Evolutionary conservation across 2,888 invertebrate species (phyloP).

Genomic region (Bimastos eiseni): DNA sequence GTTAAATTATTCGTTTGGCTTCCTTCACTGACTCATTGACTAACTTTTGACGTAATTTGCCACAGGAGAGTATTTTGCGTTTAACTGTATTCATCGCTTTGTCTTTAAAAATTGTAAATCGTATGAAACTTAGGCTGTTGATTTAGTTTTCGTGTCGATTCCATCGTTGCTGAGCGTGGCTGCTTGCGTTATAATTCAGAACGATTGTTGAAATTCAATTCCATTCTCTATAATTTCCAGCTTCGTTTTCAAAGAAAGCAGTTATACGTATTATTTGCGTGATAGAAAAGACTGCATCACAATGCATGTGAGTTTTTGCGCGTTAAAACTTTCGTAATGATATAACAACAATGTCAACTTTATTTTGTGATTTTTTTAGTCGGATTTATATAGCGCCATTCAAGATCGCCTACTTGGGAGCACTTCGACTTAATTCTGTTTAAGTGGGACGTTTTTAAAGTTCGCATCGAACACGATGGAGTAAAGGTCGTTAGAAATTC

Average conservation of each 20-base stretch:
- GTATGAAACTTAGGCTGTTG: not conserved
- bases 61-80: not conserved
- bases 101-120: not conserved
- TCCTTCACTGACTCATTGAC: not conserved
- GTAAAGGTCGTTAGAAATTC: too few relatives aligned
- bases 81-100: not conserved
- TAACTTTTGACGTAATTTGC: not conserved
- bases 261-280: not conserved
- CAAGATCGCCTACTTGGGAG: too few relatives aligned
- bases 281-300: not conserved
- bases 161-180: not conserved
- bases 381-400: too few relatives aligned
- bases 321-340: not conserved
- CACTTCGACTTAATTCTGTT: too few relatives aligned
- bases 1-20: slow-evolving; percentile 32
- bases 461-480: too few relatives aligned
- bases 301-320: not conserved
- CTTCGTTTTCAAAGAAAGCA: not conserved
- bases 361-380: not conserved
- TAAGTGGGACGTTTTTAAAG: too few relatives aligned
- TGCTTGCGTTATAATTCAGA: not conserved
- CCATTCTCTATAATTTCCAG: slow-evolving; percentile 13
- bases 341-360: not conserved
- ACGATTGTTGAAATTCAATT: not conserved
- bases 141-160: not conserved